Evolutionary conservation across 2,113 vertebrate species (phyloP), one percentile per base, ranked within the genome.

Genomic region (Lophura nycthemera): DNA sequence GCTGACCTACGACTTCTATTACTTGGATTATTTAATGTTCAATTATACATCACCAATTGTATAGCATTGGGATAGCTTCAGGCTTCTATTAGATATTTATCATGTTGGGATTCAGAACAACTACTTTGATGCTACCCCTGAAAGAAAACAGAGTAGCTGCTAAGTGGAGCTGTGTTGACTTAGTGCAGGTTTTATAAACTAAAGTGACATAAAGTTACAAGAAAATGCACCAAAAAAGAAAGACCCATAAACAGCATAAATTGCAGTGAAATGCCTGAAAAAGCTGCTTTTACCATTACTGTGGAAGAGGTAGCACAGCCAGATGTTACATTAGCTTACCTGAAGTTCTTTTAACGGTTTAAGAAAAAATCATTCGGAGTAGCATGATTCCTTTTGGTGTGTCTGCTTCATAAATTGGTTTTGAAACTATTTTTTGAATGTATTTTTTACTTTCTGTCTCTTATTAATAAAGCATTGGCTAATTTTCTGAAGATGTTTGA

Each of bases 1-100:
- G 63, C 72, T 97, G 86, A 95, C 96, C 91, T 98, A 98, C 7
- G 76, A 98, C 47, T 98, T 98, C 86, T 98, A 98, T 94, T 97
- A 97, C 74, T 92, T 98, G 92, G 98, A 98, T 96, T 98, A 98
- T 90, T 96, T 98, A 95, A 98, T 98, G 97, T 98, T 98, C 97
- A 98, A 98, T 96, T 98, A 98, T 77, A 98, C 97, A 54, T 92
- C 94, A 92, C 96, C 97, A 60, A 29, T 89, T 96, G 83, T 96
- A 89, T 97, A 97, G 86, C 88, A 90, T 72, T 56, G 88, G 61
- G 78, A 71, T 77, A 84, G 63, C 90, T 97, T 95, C 90, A 78
- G 90, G 95, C 83, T 84, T 71, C 81, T 78, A 50, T 81, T 77
- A 94, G 92, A 69, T 85, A 86, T 72, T 90, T 97, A 84, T 87